A percentile compares a stretch with the other conserved stretches of the same genome.
These are phyloP conservation scores for Notamacropus eugenii DNA, from an alignment of 2,797 vertebrate species.

Conservation along the genomic window DNA sequence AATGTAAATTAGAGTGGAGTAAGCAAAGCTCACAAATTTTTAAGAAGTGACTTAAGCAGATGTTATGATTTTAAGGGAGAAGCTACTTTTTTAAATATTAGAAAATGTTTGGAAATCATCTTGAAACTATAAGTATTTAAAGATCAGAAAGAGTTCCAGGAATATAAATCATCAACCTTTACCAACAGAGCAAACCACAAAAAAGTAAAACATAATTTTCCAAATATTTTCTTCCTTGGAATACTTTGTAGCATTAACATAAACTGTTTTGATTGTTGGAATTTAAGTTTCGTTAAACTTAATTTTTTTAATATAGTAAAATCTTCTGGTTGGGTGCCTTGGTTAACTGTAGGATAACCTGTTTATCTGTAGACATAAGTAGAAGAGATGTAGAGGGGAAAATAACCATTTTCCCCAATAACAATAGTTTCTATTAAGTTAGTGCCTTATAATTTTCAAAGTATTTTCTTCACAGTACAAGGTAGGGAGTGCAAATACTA, in stretches of 20 bases:
- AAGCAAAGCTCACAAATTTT: conserved; percentile 34
- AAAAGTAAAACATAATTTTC: conserved; percentile 34
- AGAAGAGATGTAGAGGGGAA: conserved; percentile 41
- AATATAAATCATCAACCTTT: background rate
- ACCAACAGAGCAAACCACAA: conserved; percentile 22
- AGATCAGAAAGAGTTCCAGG: conserved; percentile 11
- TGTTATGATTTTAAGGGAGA: conserved; percentile 43
- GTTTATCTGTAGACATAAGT: conserved; percentile 42
- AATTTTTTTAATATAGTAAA: conserved; percentile 13
- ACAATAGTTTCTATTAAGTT: background rate
- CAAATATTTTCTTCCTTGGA: conserved; percentile 31
- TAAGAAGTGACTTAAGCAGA: background rate
- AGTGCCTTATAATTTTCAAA: conserved; percentile 17
- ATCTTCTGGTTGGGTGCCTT: conserved; percentile 21
- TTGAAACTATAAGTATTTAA: conserved; percentile 51
- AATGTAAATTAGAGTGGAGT: conserved; percentile 46
- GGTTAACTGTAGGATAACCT: conserved; percentile 36
- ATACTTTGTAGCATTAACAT: conserved; percentile 30
- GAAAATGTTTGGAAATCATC: conserved; percentile 7
- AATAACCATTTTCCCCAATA: conserved; percentile 40
- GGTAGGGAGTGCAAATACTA: background rate
- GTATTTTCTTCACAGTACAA: background rate
- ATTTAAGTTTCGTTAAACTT: background rate
- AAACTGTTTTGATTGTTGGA: background rate
- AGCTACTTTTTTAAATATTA: conserved; percentile 48